Evolutionary conservation across 2,113 vertebrate genomes (phyloP).

Genomic region (Phalacrocorax aristotelis): DNA sequence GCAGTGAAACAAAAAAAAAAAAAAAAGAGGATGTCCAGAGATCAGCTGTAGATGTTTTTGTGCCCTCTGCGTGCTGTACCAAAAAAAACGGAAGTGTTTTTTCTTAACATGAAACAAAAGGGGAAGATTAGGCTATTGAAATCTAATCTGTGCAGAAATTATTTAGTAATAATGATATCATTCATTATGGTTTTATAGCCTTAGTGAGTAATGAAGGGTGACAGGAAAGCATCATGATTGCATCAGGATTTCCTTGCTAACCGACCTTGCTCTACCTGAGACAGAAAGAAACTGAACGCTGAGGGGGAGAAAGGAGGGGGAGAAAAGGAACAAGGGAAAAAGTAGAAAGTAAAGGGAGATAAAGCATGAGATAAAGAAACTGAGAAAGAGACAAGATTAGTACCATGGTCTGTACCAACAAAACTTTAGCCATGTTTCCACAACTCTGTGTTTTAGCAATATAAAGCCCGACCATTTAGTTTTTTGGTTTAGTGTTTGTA

Average conservation of each 20-base stretch:
- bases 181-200: constrained; percentile 8
- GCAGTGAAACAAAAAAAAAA: no score
- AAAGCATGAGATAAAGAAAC: neutral
- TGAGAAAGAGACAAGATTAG: constrained; percentile 25
- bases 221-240: neutral
- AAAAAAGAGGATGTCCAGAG: neutral
- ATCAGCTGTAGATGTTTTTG: neutral
- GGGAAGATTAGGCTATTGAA: neutral
- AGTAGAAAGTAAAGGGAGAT: constrained; percentile 18
- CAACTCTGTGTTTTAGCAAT: constrained; percentile 50
- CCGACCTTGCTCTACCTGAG: neutral
- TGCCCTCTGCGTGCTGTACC: neutral
- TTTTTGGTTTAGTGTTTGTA: constrained; percentile 71
- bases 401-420: constrained; percentile 5
- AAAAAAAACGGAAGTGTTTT: neutral
- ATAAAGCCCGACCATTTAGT: constrained; percentile 60
- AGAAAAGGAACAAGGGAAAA: neutral
- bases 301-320: neutral
- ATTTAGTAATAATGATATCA: neutral
- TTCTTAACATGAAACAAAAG: neutral
- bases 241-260: neutral
- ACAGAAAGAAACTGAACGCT: neutral
- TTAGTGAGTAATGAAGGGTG: neutral
- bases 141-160: constrained; percentile 12
- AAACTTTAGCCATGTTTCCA: constrained; percentile 39